Percentiles rank a stretch among this genome's conserved stretches.
Evolutionary conservation across 2,888 invertebrate genomes (phyloP).

Genomic region (Chrysolina oricalcia): DNA sequence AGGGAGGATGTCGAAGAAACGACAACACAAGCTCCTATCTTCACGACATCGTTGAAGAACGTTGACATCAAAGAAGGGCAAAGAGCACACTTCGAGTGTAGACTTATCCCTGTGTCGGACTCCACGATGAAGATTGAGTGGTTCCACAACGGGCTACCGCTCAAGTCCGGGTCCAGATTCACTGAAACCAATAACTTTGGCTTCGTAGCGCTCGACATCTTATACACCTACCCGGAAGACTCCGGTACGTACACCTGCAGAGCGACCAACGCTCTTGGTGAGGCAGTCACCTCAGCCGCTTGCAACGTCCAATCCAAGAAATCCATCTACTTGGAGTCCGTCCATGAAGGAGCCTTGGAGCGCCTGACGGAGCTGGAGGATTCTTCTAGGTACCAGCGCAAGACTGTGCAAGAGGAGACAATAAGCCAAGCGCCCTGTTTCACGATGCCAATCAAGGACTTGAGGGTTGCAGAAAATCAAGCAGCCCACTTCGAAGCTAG

Average conservation of each 20-base stretch:
- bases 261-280: slow-evolving; percentile 92
- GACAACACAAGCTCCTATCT: slow-evolving; percentile 93
- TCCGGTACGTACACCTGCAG: slow-evolving; percentile 96
- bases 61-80: slow-evolving; percentile 95
- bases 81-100: slow-evolving; percentile 94
- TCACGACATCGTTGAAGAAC: slow-evolving; percentile 93
- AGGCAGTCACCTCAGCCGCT: slow-evolving; percentile 93
- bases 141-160: slow-evolving; percentile 92
- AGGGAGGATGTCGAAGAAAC: slow-evolving; percentile 85
- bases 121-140: slow-evolving; percentile 95
- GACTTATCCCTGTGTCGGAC: slow-evolving; percentile 95
- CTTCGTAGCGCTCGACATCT: slow-evolving; percentile 96
- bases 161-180: slow-evolving; percentile 95
- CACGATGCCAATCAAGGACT: slow-evolving; percentile 91
- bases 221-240: slow-evolving; percentile 96
- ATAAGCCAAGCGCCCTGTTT: slow-evolving; percentile 93
- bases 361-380: slow-evolving; percentile 89
- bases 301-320: slow-evolving; percentile 87
- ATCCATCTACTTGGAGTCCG: slow-evolving; percentile 90
- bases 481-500: slow-evolving; percentile 95
- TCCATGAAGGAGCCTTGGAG: slow-evolving; percentile 89
- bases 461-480: slow-evolving; percentile 90
- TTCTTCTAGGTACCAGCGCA: slow-evolving; percentile 82
- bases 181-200: slow-evolving; percentile 98
- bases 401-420: slow-evolving; percentile 83